Base-by-base conservation (phyloP, 1,140 invertebrate species). In the Brachystomella parvula region DNA sequence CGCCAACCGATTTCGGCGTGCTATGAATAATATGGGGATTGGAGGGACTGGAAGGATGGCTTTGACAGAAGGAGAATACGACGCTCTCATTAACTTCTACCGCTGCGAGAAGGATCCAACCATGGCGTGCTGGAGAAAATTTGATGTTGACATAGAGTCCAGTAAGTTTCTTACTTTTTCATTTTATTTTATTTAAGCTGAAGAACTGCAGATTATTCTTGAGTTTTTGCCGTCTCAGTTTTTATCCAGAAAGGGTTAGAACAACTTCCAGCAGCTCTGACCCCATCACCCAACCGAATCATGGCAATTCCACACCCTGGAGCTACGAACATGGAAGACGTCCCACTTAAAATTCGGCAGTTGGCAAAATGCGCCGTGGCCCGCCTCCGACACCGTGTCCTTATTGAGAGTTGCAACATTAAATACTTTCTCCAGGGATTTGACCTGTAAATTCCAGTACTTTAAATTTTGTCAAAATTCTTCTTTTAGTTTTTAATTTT, bases 341-440 rank as follows among this genome's bases (percentile, higher is more conserved):
- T 73, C 24, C 71, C 71, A 2, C 26, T 64, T 29, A 6, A 47
- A 32, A 67, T 70, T 59, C 24, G 61, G 19, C 68, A 73, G 56
- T 24, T 73, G 17, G 71, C 71, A 15, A 65, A 68, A 57, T 73
- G 71, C 67, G 68, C 71, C 24, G 66, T 73, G 0, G 71, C 71
- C 9, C 29, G 71, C 32, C 47, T 73, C 12, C 44, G 65, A 21
- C 66, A 68, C 39, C 66, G 71, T 6, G 66, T 73, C 1, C 19
- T 65, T 28, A 67, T 73, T 56, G 71, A 73, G 31, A 70, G 69
- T 32, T 73, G 71, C 62, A 73, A 73, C 30, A 73, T 73, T 24
- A 73, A 73, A 35, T 73, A 73, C 33, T 73, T 73, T 35, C 70
- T 73, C 32, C 66, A 70, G 44, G 71, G 71, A 35, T 73, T 73